Evolutionary conservation across 37 sponge, comb jelly and placozoan species (phyloP).

Genomic region (Amphimedon queenslandica): DNA sequence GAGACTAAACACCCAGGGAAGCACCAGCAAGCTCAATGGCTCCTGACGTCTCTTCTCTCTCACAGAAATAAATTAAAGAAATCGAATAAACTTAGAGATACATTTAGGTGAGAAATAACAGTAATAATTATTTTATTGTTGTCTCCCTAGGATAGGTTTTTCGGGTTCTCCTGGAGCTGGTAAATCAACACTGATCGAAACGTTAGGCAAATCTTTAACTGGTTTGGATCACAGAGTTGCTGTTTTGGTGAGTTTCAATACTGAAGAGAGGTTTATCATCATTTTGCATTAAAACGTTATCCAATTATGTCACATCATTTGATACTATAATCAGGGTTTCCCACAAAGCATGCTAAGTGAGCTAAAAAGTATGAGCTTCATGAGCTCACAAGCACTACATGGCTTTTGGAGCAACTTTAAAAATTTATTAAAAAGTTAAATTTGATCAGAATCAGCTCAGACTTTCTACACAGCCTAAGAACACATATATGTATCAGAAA

Average conservation of each 20-base stretch:
- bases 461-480: no score
- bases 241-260: conserved; percentile 89
- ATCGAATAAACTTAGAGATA: conserved; percentile 7
- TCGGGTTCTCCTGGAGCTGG: conserved; percentile 98
- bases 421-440: no score
- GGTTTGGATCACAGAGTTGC: conserved; percentile 59
- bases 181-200: conserved; percentile 89
- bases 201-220: conserved; percentile 62
- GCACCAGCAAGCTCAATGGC: conserved; percentile 61
- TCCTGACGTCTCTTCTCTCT: conserved; percentile 53
- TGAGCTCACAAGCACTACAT: no score
- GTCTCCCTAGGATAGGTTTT: conserved; percentile 67
- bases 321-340: no score
- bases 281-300: no score
- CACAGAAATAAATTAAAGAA: conserved; percentile 17
- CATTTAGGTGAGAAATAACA: conserved; percentile 12
- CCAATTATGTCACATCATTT: no score
- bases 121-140: neutral
- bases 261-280: no score
- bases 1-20: conserved; percentile 69
- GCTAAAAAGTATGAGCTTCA: no score
- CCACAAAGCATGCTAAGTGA: no score
- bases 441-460: no score
- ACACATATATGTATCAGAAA: no score
- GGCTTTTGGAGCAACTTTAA: no score